phyloP scores from a whole-genome alignment of 2,113 vertebrate species.

The Macroglossus sobrinus region DNA sequence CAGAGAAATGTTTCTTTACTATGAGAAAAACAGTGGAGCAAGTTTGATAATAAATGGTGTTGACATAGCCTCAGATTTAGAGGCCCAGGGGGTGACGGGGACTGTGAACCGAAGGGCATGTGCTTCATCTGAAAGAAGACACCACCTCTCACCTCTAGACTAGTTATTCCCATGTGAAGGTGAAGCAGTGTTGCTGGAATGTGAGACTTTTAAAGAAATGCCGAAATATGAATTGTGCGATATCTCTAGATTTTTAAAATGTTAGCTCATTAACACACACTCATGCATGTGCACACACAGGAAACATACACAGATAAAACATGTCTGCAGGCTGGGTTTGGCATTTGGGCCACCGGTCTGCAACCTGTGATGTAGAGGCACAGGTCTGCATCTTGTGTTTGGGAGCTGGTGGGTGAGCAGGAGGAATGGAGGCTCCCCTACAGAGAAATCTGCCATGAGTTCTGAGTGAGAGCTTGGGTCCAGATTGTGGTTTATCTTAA shows the following conservation, averaged over 20 bases:
- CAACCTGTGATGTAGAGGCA: background rate
- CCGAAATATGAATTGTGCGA: slow-evolving; percentile 43
- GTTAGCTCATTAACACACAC: slow-evolving; percentile 22
- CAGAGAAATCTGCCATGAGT: slow-evolving; percentile 22
- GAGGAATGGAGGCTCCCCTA: background rate
- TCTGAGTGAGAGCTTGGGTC: slow-evolving; percentile 45
- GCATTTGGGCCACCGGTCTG: slow-evolving; percentile 52
- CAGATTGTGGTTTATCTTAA: slow-evolving; percentile 62
- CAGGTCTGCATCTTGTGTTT: background rate
- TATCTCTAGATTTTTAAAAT: slow-evolving; percentile 43
- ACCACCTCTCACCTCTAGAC: background rate
- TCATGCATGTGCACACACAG: background rate
- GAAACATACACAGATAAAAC: slow-evolving; percentile 35
- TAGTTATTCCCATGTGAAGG: background rate
- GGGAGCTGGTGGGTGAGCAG: background rate
- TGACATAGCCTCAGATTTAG: background rate
- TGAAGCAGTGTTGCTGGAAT: slow-evolving; percentile 28
- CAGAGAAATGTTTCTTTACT: background rate
- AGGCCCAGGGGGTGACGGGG: accelerated
- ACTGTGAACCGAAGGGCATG: background rate
- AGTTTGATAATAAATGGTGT: background rate
- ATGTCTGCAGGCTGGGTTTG: background rate
- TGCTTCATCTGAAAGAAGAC: background rate
- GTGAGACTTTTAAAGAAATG: slow-evolving; percentile 47
- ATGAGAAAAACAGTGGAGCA: background rate